These are phyloP conservation scores for Botia almorhae DNA, from an alignment of 2,797 vertebrate genomes.

Conservation along the genomic window DNA sequence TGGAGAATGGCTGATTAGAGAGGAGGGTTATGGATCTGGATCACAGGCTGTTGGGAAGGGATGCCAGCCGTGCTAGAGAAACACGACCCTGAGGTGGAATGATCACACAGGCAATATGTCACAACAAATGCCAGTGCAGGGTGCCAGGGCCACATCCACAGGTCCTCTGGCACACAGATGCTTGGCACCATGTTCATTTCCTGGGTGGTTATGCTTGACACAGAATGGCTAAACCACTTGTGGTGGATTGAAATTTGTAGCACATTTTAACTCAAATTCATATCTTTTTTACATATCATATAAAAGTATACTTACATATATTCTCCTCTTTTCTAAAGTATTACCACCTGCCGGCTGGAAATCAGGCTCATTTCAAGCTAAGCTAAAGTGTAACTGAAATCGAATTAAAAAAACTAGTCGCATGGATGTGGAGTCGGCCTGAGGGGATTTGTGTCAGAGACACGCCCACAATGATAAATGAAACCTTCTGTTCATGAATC, in stretches of 20 bases:
- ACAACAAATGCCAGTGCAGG: slow-evolving; percentile 77
- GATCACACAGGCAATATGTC: slow-evolving; percentile 80
- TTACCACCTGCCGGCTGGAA: slow-evolving; percentile 45
- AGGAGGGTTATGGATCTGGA: slow-evolving; percentile 70
- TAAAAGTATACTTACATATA: neutral
- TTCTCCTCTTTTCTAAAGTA: slow-evolving; percentile 38
- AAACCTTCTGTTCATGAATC: slow-evolving; percentile 51
- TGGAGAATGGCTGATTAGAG: slow-evolving; percentile 79
- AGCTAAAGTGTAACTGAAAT: slow-evolving; percentile 57
- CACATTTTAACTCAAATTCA: neutral
- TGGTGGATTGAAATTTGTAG: slow-evolving; percentile 1
- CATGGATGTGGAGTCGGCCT: slow-evolving; percentile 49
- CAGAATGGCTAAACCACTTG: slow-evolving; percentile 23
- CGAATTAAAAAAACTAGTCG: slow-evolving; percentile 49
- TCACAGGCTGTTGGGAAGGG: slow-evolving; percentile 49
- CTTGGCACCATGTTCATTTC: slow-evolving; percentile 63
- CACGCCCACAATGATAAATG: slow-evolving; percentile 54
- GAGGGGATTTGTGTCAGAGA: slow-evolving; percentile 56
- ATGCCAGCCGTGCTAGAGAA: slow-evolving; percentile 78
- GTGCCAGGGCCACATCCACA: slow-evolving; percentile 66
- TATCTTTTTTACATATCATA: neutral
- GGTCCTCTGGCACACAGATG: slow-evolving; percentile 74
- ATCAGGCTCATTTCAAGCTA: slow-evolving; percentile 37
- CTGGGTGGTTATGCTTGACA: slow-evolving; percentile 42
- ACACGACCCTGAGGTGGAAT: slow-evolving; percentile 79